Evolutionary conservation across 1,140 invertebrate genomes (phyloP), one percentile per base, ranked within the genome.

Genomic region (Drosophila kikkawai): DNA sequence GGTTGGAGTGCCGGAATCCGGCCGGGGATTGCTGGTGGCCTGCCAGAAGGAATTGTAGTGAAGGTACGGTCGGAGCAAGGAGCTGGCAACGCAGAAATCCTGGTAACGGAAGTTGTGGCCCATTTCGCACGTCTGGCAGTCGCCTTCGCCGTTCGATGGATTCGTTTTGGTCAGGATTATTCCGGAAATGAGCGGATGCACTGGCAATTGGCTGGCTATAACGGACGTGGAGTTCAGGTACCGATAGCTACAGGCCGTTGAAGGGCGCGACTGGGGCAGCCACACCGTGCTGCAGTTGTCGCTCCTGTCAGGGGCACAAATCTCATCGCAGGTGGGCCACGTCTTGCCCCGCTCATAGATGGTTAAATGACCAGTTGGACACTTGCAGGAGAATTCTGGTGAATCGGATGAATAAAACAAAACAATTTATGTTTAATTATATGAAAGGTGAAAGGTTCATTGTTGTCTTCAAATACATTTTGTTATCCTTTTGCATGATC

Each of bases 31-130:
- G 51, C 34, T 76, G 2, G 75, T 82, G 11, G 64, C 41, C 64
- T 91, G 81, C 81, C 82, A 88, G 48, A 84, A 91, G n/a, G 86
- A 66, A 34, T 92, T 92, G 48, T 92, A 92, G 56, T 91, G 83
- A 13, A 91, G 22, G 68, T 87, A 93, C 0, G 91, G 84, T 6
- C 88, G 91, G 12, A 93, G 45, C 36, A 93, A 50, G 0, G 55
- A n/a, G 56, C 83, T 91, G 34, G 77, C 82, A 11, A 93, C 68
- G n/a, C 92, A 93, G 57, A 88, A 93, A 22, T 79, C 77, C 53
- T 88, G 69, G 53, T 92, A 92, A 1, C 59, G 79, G 17, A 81
- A 92, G 37, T 92, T 92, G 32, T 90, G 78, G 0, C 45, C 58
- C 32, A 53, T 42, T 75, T 92, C 76, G 41, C 91, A 92, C 19